phyloP scores from a whole-genome alignment of 2,797 vertebrate genomes.

The Lophius americanus region DNA sequence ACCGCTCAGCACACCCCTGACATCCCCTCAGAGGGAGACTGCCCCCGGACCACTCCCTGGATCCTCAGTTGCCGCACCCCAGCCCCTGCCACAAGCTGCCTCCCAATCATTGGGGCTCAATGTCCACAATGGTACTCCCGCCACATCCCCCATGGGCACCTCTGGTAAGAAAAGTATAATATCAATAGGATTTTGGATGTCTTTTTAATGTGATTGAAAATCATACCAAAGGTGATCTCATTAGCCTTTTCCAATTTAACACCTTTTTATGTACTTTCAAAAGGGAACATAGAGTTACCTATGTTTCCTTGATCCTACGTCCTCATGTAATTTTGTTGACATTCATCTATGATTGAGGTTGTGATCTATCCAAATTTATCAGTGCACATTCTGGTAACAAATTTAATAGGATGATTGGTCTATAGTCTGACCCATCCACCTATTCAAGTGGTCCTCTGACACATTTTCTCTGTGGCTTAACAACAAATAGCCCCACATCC shows the following conservation, averaged over 20 bases:
- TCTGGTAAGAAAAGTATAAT: conserved; percentile 83
- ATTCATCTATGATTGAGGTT: background rate
- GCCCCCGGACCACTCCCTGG: conserved; percentile 91
- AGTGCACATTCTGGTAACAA: too few relatives aligned
- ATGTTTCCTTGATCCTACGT: too few relatives aligned
- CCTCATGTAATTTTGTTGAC: too few relatives aligned
- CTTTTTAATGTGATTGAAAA: too few relatives aligned
- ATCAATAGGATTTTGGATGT: background rate
- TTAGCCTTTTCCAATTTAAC: too few relatives aligned
- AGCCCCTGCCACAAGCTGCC: conserved; percentile 86
- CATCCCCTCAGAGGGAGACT: conserved; percentile 97
- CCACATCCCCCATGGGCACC: conserved; percentile 96
- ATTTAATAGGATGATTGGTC: background rate
- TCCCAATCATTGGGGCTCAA: conserved; percentile 91
- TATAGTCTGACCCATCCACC: background rate
- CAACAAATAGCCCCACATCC: conserved; percentile 1
- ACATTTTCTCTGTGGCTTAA: background rate
- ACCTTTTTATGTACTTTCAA: too few relatives aligned
- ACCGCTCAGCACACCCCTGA: conserved; percentile 93
- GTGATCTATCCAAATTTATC: too few relatives aligned
- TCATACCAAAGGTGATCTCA: too few relatives aligned
- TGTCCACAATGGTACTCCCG: conserved; percentile 94
- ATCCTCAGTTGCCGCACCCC: conserved; percentile 84
- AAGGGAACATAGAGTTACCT: too few relatives aligned
- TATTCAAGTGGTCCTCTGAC: background rate